These are phyloP conservation scores for Pristionchus arcanus DNA, from an alignment of 2,888 invertebrate species.

Conservation along the genomic window DNA sequence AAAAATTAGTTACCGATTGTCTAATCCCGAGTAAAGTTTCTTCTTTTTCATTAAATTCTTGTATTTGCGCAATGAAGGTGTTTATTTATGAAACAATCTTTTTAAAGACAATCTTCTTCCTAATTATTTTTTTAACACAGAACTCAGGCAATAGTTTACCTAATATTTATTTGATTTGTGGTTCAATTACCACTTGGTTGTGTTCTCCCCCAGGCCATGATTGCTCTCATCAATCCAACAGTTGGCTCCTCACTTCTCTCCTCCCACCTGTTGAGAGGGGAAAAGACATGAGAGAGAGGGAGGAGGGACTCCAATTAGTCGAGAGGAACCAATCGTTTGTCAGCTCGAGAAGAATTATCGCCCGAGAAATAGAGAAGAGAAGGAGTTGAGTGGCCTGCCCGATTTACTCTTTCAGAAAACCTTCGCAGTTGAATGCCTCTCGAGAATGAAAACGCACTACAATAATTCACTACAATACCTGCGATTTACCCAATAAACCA, in stretches of 20 bases:
- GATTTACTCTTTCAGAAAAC: background rate
- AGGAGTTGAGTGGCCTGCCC: background rate
- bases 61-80: background rate
- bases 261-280: constrained; percentile 35
- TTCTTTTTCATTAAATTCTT: background rate
- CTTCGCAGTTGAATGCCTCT: too few species aligned
- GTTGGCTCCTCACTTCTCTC: constrained; percentile 18
- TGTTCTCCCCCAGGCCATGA: background rate
- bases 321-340: constrained; percentile 41
- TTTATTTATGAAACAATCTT: background rate
- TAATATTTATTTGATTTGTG: background rate
- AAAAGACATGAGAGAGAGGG: background rate
- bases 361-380: background rate
- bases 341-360: constrained; percentile 40
- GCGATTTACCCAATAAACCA: too few species aligned
- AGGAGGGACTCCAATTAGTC: constrained; percentile 34
- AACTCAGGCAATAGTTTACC: background rate
- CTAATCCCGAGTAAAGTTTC: background rate
- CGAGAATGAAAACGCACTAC: too few species aligned
- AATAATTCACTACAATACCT: too few species aligned
- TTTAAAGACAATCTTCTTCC: too few species aligned
- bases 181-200: background rate
- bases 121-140: too few species aligned
- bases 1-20: too few species aligned
- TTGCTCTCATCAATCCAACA: constrained; percentile 30